Base-by-base conservation (phyloP, 2,888 invertebrate species). In the Sclerodermus sp. region DNA sequence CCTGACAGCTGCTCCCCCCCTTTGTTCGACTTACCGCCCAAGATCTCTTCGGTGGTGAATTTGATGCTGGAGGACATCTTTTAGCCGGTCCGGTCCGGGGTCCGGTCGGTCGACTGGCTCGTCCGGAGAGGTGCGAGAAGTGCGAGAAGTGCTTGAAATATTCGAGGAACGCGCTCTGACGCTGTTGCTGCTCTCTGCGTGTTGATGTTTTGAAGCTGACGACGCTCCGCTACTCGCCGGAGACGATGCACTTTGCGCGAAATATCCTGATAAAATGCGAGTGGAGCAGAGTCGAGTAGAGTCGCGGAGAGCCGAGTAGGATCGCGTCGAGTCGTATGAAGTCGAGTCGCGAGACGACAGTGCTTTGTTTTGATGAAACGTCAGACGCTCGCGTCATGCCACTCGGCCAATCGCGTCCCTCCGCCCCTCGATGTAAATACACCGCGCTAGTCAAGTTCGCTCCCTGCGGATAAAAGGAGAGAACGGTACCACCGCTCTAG, bases 321-420 rank as follows among this genome's bases (percentile, higher is more conserved):
- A n/a, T n/a, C n/a, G n/a, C n/a, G n/a, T n/a, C n/a, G n/a, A n/a
- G 43, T 15, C 51, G 36, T 34, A 32, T 4, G 51, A 42, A 41
- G 37, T 18, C 38, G 44, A 36, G 55, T 56, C 57, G 55, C 55
- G 52, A 62, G 23, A 23, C n/a, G 66, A 64, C 57, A 53, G 55
- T 68, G 68, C 74, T 75, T 75, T 75, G 75, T 75, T 75, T 75
- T 75, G 72, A 71, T 57, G 64, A 64, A 71, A 73, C 71, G 68
- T 72, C 74, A 73, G 73, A 68, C 62, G 64, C 57, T 58, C 60
- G 62, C 67, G 64, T 67, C 66, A 66, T 52, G 45, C 39, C 17
- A 46, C 10, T 45, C 56, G 44, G 42, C 71, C 71, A 73, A 71
- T 70, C 59, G 36, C 53, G 36, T 42, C 23, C 41, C 51, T 47